These are phyloP conservation scores for Mormyrus lacerda DNA, from an alignment of 2,113 vertebrate species.

Conservation along the genomic window DNA sequence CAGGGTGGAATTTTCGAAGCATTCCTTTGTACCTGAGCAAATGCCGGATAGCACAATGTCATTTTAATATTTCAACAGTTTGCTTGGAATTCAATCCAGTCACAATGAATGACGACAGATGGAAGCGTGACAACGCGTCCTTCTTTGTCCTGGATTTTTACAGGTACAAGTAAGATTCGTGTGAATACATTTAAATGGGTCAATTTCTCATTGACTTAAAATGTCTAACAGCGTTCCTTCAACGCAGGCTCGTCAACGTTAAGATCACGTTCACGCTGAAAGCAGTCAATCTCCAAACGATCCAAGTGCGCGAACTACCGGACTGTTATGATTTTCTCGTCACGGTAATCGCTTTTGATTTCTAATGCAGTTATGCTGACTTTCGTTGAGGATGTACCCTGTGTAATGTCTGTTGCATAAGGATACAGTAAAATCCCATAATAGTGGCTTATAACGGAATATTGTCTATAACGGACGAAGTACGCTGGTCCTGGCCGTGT, in stretches of 20 bases:
- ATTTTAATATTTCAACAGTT: slow-evolving; percentile 50
- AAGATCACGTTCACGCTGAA: slow-evolving; percentile 80
- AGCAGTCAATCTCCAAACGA: slow-evolving; percentile 85
- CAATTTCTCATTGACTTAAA: background rate
- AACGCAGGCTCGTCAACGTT: slow-evolving; percentile 75
- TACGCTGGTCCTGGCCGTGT: too few species aligned
- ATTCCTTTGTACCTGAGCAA: background rate
- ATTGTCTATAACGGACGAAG: too few species aligned
- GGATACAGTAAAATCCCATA: background rate
- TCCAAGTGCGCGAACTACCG: slow-evolving; percentile 75
- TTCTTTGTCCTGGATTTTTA: slow-evolving; percentile 89
- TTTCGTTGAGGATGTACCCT: background rate
- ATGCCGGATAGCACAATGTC: background rate
- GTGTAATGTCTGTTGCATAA: background rate
- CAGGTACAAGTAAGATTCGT: slow-evolving; percentile 62
- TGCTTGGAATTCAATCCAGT: slow-evolving; percentile 68
- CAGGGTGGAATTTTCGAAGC: background rate
- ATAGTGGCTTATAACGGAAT: too few species aligned
- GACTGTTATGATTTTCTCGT: slow-evolving; percentile 87
- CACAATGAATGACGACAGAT: slow-evolving; percentile 41
- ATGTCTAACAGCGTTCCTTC: slow-evolving; percentile 2
- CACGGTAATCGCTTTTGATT: slow-evolving; percentile 53
- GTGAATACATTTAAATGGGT: background rate
- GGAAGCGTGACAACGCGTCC: slow-evolving; percentile 62
- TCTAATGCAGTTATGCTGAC: background rate